Conservation (phyloP, 2,888 invertebrate species). For the Heterodera filipjevi region DNA sequence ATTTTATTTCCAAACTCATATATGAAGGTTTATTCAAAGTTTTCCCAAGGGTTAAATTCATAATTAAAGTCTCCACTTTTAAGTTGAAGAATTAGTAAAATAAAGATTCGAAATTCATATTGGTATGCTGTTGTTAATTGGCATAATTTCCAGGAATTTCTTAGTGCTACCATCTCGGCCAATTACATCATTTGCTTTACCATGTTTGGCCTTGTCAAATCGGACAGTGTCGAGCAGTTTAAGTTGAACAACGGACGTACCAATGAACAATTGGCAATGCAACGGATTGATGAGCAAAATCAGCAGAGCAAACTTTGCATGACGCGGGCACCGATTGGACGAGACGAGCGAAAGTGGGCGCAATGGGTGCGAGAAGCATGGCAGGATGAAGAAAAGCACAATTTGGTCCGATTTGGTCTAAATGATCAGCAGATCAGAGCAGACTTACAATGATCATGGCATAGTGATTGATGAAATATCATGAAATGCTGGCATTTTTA, state of each 20-base stretch:
- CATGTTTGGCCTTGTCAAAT: not conserved
- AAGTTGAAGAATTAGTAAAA: too few relatives aligned
- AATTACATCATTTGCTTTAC: not conserved
- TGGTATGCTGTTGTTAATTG: not conserved
- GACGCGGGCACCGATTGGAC: not conserved
- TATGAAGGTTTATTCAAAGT: too few relatives aligned
- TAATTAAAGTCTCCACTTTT: too few relatives aligned
- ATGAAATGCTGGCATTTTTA: too few relatives aligned
- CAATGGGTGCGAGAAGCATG: not conserved
- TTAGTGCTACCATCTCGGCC: not conserved
- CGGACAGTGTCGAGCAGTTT: not conserved
- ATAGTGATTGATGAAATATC: too few relatives aligned
- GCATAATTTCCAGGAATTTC: not conserved
- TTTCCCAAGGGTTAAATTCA: too few relatives aligned
- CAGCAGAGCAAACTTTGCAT: not conserved
- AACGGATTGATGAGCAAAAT: not conserved
- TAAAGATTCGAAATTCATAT: not conserved
- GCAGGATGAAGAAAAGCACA: not conserved
- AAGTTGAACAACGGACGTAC: not conserved
- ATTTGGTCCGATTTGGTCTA: not conserved
- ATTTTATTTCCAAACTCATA: too few relatives aligned
- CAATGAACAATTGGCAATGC: not conserved
- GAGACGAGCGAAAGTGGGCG: not conserved
- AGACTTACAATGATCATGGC: too few relatives aligned
- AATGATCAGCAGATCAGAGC: not conserved